phyloP scores from a whole-genome alignment of 2,797 vertebrate species.

The Syngnathus acus region DNA sequence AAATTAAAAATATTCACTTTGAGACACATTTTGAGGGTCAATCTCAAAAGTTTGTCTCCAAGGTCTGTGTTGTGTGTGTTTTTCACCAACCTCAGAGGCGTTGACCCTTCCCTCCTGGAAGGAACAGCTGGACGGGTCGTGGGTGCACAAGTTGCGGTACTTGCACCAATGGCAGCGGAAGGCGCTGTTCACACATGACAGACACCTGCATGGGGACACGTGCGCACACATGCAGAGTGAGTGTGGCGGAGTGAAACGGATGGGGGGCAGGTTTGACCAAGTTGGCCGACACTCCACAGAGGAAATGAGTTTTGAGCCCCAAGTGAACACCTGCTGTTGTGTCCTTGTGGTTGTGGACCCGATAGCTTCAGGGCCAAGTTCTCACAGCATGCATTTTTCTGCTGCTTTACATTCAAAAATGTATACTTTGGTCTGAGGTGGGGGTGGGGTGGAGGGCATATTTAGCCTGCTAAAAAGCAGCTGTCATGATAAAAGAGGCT shows the following conservation, averaged over 20 bases:
- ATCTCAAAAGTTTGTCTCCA: not conserved
- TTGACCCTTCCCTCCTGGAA: conserved; percentile 98
- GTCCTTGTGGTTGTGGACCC: conserved; percentile 47
- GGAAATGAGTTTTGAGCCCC: conserved; percentile 59
- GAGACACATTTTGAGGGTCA: too few species aligned
- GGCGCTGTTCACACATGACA: conserved; percentile 95
- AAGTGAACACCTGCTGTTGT: conserved; percentile 54
- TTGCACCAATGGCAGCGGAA: conserved; percentile 99
- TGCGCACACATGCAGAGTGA: conserved; percentile 16
- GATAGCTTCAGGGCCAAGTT: conserved; percentile 25
- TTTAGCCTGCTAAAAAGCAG: conserved; percentile 15
- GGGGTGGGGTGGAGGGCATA: conserved; percentile 3
- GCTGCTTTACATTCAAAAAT: conserved; percentile 24
- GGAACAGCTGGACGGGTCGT: conserved; percentile 95
- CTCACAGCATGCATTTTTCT: conserved; percentile 33
- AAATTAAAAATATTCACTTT: too few species aligned
- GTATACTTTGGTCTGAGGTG: not conserved
- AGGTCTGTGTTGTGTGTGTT: conserved; percentile 5
- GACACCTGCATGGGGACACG: conserved; percentile 75
- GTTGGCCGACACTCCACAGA: conserved; percentile 32
- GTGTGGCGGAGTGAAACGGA: conserved; percentile 23
- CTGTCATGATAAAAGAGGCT: conserved; percentile 11
- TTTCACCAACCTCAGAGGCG: conserved; percentile 80
- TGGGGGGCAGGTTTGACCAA: conserved; percentile 24
- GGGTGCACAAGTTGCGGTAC: conserved; percentile 95